Conservation (phyloP, 2,888 invertebrate genomes). For the Xylocampa areola region DNA sequence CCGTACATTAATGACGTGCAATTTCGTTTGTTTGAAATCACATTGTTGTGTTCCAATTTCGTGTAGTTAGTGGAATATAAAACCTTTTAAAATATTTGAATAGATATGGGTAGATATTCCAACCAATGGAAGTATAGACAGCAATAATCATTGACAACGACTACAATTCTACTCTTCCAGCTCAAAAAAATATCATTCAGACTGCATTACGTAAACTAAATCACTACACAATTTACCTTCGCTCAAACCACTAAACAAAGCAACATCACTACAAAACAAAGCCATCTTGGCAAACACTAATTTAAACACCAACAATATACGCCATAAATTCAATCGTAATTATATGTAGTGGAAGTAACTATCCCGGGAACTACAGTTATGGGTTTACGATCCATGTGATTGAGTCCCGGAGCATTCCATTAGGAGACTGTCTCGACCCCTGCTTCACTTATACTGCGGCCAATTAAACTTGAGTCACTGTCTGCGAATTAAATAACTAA, state of each 20-base stretch:
- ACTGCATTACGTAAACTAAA: no score
- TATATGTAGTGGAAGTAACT: constrained; percentile 89
- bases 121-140: no score
- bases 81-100: no score
- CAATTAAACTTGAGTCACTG: constrained; percentile 53
- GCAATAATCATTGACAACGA: no score
- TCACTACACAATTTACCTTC: not conserved
- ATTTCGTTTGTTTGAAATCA: constrained; percentile 39
- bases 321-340: constrained; percentile 86
- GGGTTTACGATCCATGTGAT: constrained; percentile 78
- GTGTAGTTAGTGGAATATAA: no score
- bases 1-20: constrained; percentile 54
- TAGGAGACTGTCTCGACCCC: constrained; percentile 50
- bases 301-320: constrained; percentile 46
- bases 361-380: constrained; percentile 70
- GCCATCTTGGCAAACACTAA: constrained; percentile 20
- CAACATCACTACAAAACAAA: constrained; percentile 30
- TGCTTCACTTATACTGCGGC: constrained; percentile 60
- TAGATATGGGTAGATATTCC: no score
- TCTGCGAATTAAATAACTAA: constrained; percentile 53
- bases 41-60: not conserved
- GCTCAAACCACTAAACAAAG: constrained; percentile 20
- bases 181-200: no score
- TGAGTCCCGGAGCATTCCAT: constrained; percentile 70
- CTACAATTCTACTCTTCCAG: no score